Evolutionary conservation across 2,113 vertebrate species (phyloP).

Genomic region (Podilymbus podiceps): DNA sequence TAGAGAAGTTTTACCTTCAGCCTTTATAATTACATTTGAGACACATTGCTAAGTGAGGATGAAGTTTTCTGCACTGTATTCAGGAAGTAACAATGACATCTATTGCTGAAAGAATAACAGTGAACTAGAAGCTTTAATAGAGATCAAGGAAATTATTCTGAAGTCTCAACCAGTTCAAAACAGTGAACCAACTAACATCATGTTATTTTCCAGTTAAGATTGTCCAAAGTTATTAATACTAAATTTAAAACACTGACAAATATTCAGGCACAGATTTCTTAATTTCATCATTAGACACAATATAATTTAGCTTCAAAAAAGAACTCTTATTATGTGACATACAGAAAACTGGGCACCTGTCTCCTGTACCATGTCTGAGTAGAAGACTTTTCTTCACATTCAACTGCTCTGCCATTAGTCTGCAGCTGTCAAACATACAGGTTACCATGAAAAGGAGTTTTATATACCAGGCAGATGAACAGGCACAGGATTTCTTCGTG

Average conservation of each 20-base stretch:
- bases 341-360: neutral
- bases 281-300: neutral
- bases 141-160: neutral
- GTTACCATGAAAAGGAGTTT: neutral
- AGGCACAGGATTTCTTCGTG: neutral
- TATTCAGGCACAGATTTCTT: neutral
- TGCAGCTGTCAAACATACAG: neutral
- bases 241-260: neutral
- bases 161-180: neutral
- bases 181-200: neutral
- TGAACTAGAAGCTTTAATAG: neutral
- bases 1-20: slow-evolving; percentile 26
- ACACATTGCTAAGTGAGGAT: neutral
- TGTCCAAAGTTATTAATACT: neutral
- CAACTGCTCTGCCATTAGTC: neutral
- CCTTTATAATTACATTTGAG: slow-evolving; percentile 45
- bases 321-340: fast-evolving
- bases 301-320: neutral
- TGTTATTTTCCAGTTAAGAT: neutral
- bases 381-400: neutral
- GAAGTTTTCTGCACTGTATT: neutral
- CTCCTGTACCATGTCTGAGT: neutral
- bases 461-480: neutral
- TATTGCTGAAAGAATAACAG: neutral
- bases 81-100: neutral